Conservation (phyloP, 2,797 vertebrate species). For the Cossypha heuglini region DNA sequence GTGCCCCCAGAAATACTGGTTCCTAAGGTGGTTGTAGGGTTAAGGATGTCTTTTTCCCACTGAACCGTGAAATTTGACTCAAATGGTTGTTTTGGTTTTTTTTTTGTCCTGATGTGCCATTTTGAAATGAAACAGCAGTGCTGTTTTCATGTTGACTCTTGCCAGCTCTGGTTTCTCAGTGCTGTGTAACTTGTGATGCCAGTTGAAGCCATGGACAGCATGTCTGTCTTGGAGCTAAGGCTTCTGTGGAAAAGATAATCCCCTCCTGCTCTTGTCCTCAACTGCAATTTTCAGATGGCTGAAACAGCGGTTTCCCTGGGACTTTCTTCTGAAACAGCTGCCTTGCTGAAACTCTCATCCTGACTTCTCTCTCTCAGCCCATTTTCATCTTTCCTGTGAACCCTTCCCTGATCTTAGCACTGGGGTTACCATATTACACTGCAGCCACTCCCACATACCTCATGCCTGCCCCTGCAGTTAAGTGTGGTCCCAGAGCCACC, state of each 20-base stretch:
- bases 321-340: not conserved
- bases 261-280: not conserved
- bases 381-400: not conserved
- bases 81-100: not conserved
- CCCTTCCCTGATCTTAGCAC: not conserved
- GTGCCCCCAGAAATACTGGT: not conserved
- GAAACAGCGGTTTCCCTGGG: not conserved
- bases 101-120: not conserved
- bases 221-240: not conserved
- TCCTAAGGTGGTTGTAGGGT: not conserved
- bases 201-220: not conserved
- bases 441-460: not conserved
- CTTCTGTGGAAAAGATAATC: not conserved
- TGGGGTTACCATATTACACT: not conserved
- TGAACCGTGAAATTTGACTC: not conserved
- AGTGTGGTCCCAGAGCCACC: not conserved
- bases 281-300: not conserved
- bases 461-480: not conserved
- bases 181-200: not conserved
- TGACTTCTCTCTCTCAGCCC: not conserved
- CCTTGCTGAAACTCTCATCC: not conserved
- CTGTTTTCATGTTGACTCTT: not conserved
- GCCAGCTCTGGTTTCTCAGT: not conserved
- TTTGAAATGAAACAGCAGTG: not conserved
- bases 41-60: not conserved